A percentile compares a stretch with the other conserved stretches of the same genome.
phyloP scores from a whole-genome alignment of 23 tunicate species.

The Ascidia mentula region DNA sequence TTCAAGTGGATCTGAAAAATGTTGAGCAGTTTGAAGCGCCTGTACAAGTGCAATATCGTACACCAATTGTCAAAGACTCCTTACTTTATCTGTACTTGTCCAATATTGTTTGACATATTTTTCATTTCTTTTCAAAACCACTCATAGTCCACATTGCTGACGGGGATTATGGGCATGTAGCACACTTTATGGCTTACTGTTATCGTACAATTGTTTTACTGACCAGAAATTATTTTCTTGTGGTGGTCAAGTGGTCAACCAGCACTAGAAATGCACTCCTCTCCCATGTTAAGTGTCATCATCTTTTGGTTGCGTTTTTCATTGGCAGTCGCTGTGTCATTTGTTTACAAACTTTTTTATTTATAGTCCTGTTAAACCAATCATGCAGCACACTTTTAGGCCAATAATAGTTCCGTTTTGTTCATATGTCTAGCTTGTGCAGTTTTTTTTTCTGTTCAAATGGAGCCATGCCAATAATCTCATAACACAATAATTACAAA shows the following conservation, averaged over 20 bases:
- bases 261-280: not conserved
- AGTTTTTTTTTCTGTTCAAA: no score
- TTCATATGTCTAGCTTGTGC: no score
- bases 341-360: no score
- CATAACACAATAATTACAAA: no score
- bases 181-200: not conserved
- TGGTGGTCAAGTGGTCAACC: not conserved
- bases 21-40: not conserved
- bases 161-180: no score
- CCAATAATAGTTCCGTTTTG: no score
- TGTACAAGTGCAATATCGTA: not conserved
- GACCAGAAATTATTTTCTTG: no score
- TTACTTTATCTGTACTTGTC: not conserved
- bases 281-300: not conserved
- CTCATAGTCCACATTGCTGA: no score
- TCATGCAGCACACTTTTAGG: no score
- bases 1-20: conserved; percentile 2
- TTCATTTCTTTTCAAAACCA: not conserved
- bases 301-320: not conserved
- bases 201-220: not conserved
- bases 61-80: not conserved
- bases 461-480: no score
- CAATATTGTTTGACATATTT: not conserved
- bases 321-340: no score
- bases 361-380: no score